phyloP scores from a whole-genome alignment of 2,888 invertebrate species.

The Tethea ocularis region DNA sequence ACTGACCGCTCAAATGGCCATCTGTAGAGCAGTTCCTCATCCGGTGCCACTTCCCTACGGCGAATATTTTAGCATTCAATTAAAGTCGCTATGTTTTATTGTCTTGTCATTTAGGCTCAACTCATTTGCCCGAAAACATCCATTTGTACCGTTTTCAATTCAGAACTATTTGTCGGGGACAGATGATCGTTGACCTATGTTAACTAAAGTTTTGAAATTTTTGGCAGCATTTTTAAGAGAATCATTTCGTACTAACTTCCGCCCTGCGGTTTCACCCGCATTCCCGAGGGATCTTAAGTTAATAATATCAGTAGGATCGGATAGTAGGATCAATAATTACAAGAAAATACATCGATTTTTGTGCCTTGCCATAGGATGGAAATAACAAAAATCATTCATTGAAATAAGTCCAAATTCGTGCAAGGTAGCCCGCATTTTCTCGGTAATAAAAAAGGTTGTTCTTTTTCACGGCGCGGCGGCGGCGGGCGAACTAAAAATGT shows the following conservation, averaged over 20 bases:
- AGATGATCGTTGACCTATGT: not conserved
- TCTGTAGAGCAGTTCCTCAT: conserved; percentile 21
- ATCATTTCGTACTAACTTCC: no score
- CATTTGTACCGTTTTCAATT: conserved; percentile 3
- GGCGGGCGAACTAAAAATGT: conserved; percentile 14
- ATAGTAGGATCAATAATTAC: no score
- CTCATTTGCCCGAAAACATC: not conserved
- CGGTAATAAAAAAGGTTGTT: conserved; percentile 17
- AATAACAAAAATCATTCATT: not conserved
- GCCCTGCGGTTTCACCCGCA: no score
- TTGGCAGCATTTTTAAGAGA: not conserved
- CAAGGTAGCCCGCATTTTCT: not conserved
- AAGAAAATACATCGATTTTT: no score
- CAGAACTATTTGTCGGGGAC: not conserved
- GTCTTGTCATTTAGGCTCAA: conserved; percentile 8
- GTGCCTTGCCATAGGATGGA: not conserved
- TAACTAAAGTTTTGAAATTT: not conserved
- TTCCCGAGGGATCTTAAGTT: no score
- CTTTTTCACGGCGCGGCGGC: conserved; percentile 19
- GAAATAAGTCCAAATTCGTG: not conserved
- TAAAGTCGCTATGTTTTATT: conserved; percentile 21
- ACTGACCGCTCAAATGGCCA: conserved; percentile 20
- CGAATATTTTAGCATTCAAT: conserved; percentile 36
- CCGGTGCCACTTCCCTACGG: conserved; percentile 27
- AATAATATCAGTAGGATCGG: no score